Percentiles rank a stretch among this genome's conserved stretches.
Evolutionary conservation across 2,888 invertebrate genomes (phyloP).

Genomic region (Cantharis rustica): DNA sequence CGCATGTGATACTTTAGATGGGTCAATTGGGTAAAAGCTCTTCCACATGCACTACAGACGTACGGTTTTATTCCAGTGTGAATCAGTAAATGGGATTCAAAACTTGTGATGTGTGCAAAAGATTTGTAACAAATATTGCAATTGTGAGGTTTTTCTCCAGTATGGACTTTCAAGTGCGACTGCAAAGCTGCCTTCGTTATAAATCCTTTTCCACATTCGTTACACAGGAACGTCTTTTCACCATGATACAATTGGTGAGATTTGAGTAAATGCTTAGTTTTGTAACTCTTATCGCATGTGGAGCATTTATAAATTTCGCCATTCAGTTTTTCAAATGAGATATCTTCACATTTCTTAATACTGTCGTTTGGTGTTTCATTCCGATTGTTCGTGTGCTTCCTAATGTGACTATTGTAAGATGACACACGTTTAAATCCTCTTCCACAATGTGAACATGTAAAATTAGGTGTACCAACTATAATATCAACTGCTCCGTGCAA

Average conservation of each 20-base stretch:
- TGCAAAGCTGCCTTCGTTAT: constrained; percentile 41
- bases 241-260: constrained; percentile 35
- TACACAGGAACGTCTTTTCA: constrained; percentile 39
- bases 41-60: constrained; percentile 53
- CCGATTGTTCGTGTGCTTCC: constrained; percentile 10
- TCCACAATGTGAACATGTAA: constrained; percentile 27
- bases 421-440: constrained; percentile 27
- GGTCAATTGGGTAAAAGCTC: constrained; percentile 44
- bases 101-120: constrained; percentile 41
- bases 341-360: constrained; percentile 3
- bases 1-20: constrained; percentile 45
- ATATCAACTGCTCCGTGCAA: constrained; percentile 29
- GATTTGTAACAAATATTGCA: constrained; percentile 44
- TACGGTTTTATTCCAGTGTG: constrained; percentile 54
- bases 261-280: constrained; percentile 33
- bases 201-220: constrained; percentile 39
- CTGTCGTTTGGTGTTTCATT: background rate
- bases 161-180: constrained; percentile 43
- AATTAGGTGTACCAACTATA: constrained; percentile 41
- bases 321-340: constrained; percentile 1
- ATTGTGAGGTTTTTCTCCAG: constrained; percentile 41
- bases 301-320: constrained; percentile 19
- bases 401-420: constrained; percentile 22
- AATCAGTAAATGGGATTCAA: constrained; percentile 45
- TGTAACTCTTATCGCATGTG: constrained; percentile 29